Base-by-base conservation (phyloP, 2,888 invertebrate species). In the Apodemia mormo region DNA sequence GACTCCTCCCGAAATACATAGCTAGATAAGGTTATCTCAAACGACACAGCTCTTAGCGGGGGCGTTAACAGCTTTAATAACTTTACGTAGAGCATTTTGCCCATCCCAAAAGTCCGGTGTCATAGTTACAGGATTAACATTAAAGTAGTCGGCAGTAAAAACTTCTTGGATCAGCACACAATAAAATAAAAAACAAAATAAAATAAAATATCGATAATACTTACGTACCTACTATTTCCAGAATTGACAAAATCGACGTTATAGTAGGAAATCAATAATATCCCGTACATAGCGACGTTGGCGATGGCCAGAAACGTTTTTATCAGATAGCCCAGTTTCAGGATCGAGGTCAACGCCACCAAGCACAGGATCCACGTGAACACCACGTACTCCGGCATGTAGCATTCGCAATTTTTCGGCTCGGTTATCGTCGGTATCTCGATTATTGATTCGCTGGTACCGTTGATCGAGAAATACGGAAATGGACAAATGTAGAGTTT, bases 291-390 rank as follows among this genome's bases (percentile, higher is more conserved):
- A 1, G 94, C 85, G 0, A 97, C 96, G 94, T 98, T 97, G 14
- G 95, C 85, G 8, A 96, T 87, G 0, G 98, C 97, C 78, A 98
- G 92, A 22, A 95, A 94, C 0, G 97, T 96, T 81, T 98, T 98
- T 68, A 97, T 96, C 74, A 98, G 86, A 82, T 97, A 98, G 83
- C 98, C 97, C 29, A 98, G 92, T 85, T 98, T 98, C 45, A 99
- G 94, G 45, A 98, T 98, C 0, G 99, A 97, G 0, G 99, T 98
- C 72, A 98, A 91, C 0, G 98, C 97, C 58, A 99, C 96, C 81
- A 99, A 94, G 79, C 98, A 97, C 29, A 99, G 92, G 68, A 99
- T 96, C 97, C 98, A 98, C 3, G 98, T 97, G 89, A 98, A 98
- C 4, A 98, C 97, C 14, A 98, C 96, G 82, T 98, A 98, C 86